A percentile compares a stretch with the other conserved stretches of the same genome.
Conservation (phyloP, 2,113 vertebrate species). For the Hippocampus mohnikei region DNA sequence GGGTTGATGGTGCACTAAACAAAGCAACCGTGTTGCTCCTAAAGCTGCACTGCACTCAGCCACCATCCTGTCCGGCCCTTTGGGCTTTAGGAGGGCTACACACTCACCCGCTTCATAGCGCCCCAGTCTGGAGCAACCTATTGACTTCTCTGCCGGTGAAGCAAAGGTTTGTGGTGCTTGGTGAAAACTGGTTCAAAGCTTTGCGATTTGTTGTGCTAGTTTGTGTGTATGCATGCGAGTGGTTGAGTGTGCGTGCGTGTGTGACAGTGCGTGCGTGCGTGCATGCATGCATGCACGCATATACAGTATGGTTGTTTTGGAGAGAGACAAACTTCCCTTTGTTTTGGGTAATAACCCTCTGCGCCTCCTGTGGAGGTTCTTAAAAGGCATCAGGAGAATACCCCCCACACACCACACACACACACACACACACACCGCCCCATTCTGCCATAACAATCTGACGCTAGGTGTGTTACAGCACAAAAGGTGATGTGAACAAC, state of each 20-base stretch:
- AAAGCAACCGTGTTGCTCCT: not conserved
- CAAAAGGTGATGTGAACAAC: slow-evolving; percentile 28
- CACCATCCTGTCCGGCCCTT: not conserved
- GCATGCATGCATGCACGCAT: slow-evolving; percentile 21
- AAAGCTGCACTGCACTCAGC: not conserved
- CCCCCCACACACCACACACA: too few species aligned
- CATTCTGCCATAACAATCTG: slow-evolving; percentile 29
- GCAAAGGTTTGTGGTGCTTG: slow-evolving; percentile 41
- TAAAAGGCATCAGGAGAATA: slow-evolving; percentile 49
- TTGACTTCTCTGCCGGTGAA: slow-evolving; percentile 15
- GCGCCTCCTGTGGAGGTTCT: slow-evolving; percentile 79
- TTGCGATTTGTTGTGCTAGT: slow-evolving; percentile 35
- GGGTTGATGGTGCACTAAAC: not conserved
- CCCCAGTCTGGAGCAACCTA: slow-evolving; percentile 1
- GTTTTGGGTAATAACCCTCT: slow-evolving; percentile 64
- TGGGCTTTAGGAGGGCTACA: slow-evolving; percentile 9
- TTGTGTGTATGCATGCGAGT: slow-evolving; percentile 13
- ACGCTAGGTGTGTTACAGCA: slow-evolving; percentile 37
- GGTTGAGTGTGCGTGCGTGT: not conserved
- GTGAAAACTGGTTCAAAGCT: slow-evolving; percentile 36
- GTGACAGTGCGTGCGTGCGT: slow-evolving; percentile 5
- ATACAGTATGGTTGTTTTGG: slow-evolving; percentile 33
- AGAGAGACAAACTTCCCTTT: slow-evolving; percentile 65
- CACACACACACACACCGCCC: too few species aligned
- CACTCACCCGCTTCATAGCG: not conserved